A percentile compares a stretch with the other conserved stretches of the same genome.
These are phyloP conservation scores for Dysdera silvatica DNA, from an alignment of 1,140 invertebrate species.

Conservation along the genomic window DNA sequence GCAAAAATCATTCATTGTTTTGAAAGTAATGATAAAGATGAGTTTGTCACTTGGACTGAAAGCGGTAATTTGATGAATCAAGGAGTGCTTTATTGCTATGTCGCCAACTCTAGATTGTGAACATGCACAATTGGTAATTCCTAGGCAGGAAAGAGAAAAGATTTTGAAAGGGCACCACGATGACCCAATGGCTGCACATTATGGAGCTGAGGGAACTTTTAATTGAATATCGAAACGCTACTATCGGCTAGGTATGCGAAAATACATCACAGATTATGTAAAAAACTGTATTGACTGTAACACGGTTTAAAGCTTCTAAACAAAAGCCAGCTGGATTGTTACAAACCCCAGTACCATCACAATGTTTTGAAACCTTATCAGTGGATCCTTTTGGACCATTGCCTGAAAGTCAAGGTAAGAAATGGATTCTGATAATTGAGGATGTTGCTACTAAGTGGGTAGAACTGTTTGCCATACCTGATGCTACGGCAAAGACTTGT, in stretches of 20 bases:
- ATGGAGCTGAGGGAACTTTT: neutral
- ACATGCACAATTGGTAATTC: neutral
- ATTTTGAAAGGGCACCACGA: conserved; percentile 3
- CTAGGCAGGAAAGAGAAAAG: neutral
- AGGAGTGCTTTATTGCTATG: neutral
- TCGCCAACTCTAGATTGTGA: neutral
- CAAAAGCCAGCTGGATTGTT: neutral
- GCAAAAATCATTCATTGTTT: neutral
- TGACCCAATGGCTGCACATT: conserved; percentile 8
- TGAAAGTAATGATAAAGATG: neutral
- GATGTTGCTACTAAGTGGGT: conserved; percentile 3
- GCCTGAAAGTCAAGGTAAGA: neutral
- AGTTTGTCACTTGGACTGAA: neutral
- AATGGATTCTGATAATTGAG: neutral
- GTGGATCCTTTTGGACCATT: conserved; percentile 4
- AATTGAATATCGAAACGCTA: neutral
- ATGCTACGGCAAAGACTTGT: neutral
- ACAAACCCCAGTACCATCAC: neutral
- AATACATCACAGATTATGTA: conserved; percentile 16
- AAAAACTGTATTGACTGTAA: conserved; percentile 3
- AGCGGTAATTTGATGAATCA: neutral
- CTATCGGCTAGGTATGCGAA: neutral
- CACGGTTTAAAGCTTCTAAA: neutral
- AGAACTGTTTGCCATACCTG: neutral
- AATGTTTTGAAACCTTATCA: conserved; percentile 1